phyloP scores from a whole-genome alignment of 2,113 vertebrate genomes.

The Barnardius zonarius region DNA sequence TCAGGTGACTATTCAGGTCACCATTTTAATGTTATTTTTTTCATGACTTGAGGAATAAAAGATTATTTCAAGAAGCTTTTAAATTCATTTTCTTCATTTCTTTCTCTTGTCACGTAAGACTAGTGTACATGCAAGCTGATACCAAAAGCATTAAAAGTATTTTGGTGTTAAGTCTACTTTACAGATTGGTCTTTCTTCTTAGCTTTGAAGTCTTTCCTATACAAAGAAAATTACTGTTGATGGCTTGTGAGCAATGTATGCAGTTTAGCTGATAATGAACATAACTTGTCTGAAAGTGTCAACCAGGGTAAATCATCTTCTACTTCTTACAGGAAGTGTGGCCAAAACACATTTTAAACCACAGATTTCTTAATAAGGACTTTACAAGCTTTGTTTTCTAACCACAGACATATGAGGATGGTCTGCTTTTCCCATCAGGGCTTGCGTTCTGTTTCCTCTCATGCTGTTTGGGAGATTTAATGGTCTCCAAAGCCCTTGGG shows the following conservation, averaged over 20 bases:
- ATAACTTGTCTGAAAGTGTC: not conserved
- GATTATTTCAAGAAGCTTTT: not conserved
- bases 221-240: not conserved
- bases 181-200: not conserved
- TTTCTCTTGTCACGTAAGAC: not conserved
- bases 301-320: not conserved
- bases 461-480: not conserved
- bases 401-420: not conserved
- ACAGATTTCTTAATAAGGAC: not conserved
- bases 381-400: not conserved
- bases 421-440: not conserved
- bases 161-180: slow-evolving; percentile 16
- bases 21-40: not conserved
- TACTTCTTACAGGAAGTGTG: not conserved
- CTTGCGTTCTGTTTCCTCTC: not conserved
- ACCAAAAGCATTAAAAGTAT: not conserved
- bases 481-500: not conserved
- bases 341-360: not conserved
- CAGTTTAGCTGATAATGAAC: not conserved
- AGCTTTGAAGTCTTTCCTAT: slow-evolving; percentile 4
- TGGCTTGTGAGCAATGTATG: not conserved
- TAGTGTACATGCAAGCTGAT: not conserved
- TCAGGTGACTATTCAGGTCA: not conserved
- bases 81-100: not conserved
- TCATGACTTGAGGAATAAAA: not conserved